Conservation (phyloP, 2,113 vertebrate species). For the Phylloscopus trochiloides region DNA sequence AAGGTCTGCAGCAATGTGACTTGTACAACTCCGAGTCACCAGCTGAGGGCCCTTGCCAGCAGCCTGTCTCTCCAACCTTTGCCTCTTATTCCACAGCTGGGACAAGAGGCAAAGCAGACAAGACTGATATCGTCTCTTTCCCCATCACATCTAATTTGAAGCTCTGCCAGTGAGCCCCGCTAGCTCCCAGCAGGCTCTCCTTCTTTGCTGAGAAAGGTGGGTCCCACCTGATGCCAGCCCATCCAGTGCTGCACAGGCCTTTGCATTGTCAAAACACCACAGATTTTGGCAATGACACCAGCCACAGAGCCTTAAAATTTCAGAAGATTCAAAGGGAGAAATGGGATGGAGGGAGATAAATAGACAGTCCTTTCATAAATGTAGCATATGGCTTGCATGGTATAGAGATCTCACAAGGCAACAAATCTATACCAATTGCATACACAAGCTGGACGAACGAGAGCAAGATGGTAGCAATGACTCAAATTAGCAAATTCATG, state of each 20-base stretch:
- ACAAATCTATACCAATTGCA: background rate
- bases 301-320: accelerated
- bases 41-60: background rate
- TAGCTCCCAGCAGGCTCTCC: background rate
- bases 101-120: background rate
- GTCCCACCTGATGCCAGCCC: no score
- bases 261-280: background rate
- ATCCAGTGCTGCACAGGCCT: accelerated
- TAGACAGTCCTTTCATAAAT: background rate
- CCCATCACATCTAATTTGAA: background rate
- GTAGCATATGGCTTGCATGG: background rate
- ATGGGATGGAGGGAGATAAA: background rate
- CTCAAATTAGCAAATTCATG: background rate
- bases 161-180: accelerated
- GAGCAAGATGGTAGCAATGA: background rate
- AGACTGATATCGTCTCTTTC: background rate
- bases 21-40: background rate
- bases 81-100: background rate
- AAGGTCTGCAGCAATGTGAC: background rate
- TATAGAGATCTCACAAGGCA: background rate
- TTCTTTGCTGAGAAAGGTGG: background rate
- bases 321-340: background rate
- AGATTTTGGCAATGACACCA: background rate
- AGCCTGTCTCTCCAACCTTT: background rate
- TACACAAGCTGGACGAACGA: background rate